Base-by-base conservation (phyloP, 2,888 invertebrate species). In the Lordiphosa fenestrarum region DNA sequence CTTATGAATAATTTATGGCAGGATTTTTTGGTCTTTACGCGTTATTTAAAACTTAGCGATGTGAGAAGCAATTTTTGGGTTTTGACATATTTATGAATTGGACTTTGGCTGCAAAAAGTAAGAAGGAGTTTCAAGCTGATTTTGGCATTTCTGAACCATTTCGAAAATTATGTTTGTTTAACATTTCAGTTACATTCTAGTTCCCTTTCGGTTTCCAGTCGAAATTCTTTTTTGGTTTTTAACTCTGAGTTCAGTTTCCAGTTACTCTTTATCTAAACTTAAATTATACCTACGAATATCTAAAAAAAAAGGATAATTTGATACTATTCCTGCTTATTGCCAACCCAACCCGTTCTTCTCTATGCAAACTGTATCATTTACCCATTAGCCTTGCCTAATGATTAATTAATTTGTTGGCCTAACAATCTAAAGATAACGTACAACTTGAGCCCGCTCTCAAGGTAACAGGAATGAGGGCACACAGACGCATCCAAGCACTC, bases 1-100 rank as follows among this genome's bases (percentile, higher is more conserved):
- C 64, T 66, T 66, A 64, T 74, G 55, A 77, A 71, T 77, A 66
- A 74, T 74, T 76, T 58, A 77, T 71, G 33, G 38, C 9, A 40
- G 48, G 53, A 60, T 69, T 25, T 25, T 66, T 60, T 52, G 53
- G 53, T 42, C 51, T 51, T 62, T 63, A 41, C 25, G 47, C 38
- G 35, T 55, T 44, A 39, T 52, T 62, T 38, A 63, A 54, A 54
- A 63, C 36, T 62, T 15, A 12, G 12, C 23, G 10, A 21, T 25
- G 9, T 37, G 36, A 38, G 38, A 13, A 13, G 10, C 7, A 36
- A 13, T 51, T 33, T 15, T 15, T 49, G 30, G 30, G 9, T 10
- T 30, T 30, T 30, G 30, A 4, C 10, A 19, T 48, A 36, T 21
- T 30, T 23, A 33, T 35, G 35, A 21, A 37, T 10, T 61, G 40